Conservation (phyloP, 2,113 vertebrate species). For the Tupaia tana region DNA sequence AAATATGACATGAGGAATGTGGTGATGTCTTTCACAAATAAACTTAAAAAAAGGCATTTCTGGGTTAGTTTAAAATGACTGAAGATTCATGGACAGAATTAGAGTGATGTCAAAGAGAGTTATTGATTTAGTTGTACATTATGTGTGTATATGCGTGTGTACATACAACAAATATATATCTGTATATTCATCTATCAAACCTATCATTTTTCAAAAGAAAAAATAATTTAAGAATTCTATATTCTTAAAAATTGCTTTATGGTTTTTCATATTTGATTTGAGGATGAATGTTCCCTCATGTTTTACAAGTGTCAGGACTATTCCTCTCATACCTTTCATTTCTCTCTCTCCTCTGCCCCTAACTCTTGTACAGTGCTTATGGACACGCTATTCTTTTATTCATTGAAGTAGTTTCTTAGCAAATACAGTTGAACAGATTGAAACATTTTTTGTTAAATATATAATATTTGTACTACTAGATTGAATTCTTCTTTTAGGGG, state of each 20-base stretch:
- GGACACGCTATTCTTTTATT: background rate
- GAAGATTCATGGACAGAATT: background rate
- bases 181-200: background rate
- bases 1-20: too few relatives aligned
- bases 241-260: background rate
- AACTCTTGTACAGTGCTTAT: background rate
- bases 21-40: too few relatives aligned
- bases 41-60: too few relatives aligned
- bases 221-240: background rate
- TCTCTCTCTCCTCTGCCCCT: background rate
- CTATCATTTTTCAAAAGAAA: background rate
- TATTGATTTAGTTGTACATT: background rate
- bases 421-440: background rate
- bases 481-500: background rate
- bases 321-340: background rate
- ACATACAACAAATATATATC: background rate
- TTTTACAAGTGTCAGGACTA: background rate
- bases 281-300: background rate
- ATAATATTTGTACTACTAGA: background rate
- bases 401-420: background rate
- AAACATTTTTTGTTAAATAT: slow-evolving; percentile 29
- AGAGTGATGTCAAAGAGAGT: background rate
- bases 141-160: background rate
- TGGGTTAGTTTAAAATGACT: background rate
- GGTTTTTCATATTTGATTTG: slow-evolving; percentile 5